These are phyloP conservation scores for Oligia latruncula DNA, from an alignment of 2,888 invertebrate genomes.

Conservation along the genomic window DNA sequence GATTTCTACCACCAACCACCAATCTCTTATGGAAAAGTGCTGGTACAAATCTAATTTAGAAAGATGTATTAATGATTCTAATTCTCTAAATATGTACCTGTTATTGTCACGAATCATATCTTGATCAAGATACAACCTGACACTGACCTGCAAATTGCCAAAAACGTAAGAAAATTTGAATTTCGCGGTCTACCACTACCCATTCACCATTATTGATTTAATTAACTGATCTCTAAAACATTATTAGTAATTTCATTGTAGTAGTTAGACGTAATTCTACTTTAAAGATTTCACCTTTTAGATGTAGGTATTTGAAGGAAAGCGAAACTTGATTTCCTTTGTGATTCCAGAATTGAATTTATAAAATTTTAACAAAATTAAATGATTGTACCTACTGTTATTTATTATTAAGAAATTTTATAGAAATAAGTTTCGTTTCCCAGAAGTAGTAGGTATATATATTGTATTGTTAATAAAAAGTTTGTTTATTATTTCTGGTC, in stretches of 20 bases:
- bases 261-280: slow-evolving; percentile 49
- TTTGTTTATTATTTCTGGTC: slow-evolving; percentile 64
- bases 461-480: slow-evolving; percentile 80
- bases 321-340: slow-evolving; percentile 49
- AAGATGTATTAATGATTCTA: too few relatives aligned
- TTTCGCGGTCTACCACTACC: too few relatives aligned
- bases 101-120: too few relatives aligned
- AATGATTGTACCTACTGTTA: slow-evolving; percentile 48
- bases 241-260: slow-evolving; percentile 48
- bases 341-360: slow-evolving; percentile 50
- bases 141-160: too few relatives aligned
- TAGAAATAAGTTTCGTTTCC: slow-evolving; percentile 69
- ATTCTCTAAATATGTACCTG: too few relatives aligned
- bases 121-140: too few relatives aligned
- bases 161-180: too few relatives aligned
- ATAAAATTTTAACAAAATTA: slow-evolving; percentile 29
- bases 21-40: too few relatives aligned
- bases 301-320: slow-evolving; percentile 40
- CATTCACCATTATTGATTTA: slow-evolving; percentile 28
- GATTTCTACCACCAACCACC: too few relatives aligned
- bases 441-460: slow-evolving; percentile 71
- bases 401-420: slow-evolving; percentile 56
- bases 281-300: slow-evolving; percentile 45
- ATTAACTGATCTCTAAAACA: slow-evolving; percentile 61
- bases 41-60: too few relatives aligned